Conservation (phyloP, 2,888 invertebrate species). For the Hypsopygia costalis region DNA sequence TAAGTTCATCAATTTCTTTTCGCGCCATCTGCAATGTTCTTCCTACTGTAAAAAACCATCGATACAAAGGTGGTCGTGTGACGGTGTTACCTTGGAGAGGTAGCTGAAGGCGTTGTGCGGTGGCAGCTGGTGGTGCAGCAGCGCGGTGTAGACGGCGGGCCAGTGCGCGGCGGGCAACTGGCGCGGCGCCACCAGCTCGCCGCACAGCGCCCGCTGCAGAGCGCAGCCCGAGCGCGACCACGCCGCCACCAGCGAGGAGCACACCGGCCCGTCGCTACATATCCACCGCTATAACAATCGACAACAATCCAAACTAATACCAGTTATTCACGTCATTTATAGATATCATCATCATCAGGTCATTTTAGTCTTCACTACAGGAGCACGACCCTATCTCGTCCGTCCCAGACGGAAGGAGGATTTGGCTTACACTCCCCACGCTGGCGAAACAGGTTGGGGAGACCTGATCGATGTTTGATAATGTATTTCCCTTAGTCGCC, state of each 20-base stretch:
- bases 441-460: too few species aligned
- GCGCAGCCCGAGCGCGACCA: slow-evolving; percentile 22
- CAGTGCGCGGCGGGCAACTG: slow-evolving; percentile 26
- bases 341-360: too few species aligned
- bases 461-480: too few species aligned
- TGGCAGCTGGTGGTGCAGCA: slow-evolving; percentile 36
- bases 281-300: slow-evolving; percentile 59
- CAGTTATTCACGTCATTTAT: neutral
- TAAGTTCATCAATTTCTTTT: too few species aligned
- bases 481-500: too few species aligned
- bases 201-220: slow-evolving; percentile 39
- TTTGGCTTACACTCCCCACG: too few species aligned
- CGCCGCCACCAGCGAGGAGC: slow-evolving; percentile 28
- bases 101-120: slow-evolving; percentile 52
- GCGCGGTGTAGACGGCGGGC: slow-evolving; percentile 38
- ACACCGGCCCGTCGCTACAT: slow-evolving; percentile 29
- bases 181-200: slow-evolving; percentile 41
- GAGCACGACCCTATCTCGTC: too few species aligned
- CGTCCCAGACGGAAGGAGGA: too few species aligned
- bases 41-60: too few species aligned
- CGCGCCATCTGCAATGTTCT: too few species aligned
- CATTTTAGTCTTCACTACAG: too few species aligned
- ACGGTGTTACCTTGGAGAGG: slow-evolving; percentile 48
- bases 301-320: neutral
- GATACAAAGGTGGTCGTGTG: too few species aligned